Conservation (phyloP, 2,888 invertebrate species). For the Terebella lapidaria region DNA sequence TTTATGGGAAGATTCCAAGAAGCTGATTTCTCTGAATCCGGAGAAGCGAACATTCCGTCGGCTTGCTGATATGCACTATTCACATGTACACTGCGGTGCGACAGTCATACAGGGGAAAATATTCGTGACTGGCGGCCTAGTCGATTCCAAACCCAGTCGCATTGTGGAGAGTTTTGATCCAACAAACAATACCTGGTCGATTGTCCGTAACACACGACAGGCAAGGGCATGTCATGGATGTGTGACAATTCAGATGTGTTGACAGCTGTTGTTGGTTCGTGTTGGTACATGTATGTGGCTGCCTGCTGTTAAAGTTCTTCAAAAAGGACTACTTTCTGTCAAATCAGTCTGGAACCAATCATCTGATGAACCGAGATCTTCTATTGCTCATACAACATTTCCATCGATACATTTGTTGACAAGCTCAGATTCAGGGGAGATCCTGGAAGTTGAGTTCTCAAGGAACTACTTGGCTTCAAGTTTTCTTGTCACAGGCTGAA, state of each 20-base stretch:
- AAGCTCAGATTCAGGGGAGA: no score
- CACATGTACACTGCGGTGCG: constrained; percentile 41
- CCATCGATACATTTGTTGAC: no score
- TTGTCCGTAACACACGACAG: constrained; percentile 36
- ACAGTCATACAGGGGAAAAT: constrained; percentile 41
- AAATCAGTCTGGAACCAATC: no score
- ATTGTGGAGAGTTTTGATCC: constrained; percentile 48
- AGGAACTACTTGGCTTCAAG: no score
- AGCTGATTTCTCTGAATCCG: constrained; percentile 46
- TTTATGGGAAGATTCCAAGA: constrained; percentile 49
- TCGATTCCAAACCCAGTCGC: constrained; percentile 36
- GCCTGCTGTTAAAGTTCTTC: no score
- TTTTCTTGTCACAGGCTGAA: no score
- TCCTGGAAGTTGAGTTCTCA: no score
- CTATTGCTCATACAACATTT: no score
- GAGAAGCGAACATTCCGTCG: constrained; percentile 43
- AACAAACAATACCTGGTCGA: constrained; percentile 38
- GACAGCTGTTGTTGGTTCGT: no score
- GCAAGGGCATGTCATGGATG: constrained; percentile 44
- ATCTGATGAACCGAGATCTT: no score
- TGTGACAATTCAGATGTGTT: constrained; percentile 42
- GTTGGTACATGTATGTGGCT: no score
- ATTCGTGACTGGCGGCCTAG: constrained; percentile 43
- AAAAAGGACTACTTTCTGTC: no score
- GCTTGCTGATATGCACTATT: constrained; percentile 37